Percentiles rank a stretch among this genome's conserved stretches.
phyloP scores from a whole-genome alignment of 2,113 vertebrate species.

The Rattus rattus region DNA sequence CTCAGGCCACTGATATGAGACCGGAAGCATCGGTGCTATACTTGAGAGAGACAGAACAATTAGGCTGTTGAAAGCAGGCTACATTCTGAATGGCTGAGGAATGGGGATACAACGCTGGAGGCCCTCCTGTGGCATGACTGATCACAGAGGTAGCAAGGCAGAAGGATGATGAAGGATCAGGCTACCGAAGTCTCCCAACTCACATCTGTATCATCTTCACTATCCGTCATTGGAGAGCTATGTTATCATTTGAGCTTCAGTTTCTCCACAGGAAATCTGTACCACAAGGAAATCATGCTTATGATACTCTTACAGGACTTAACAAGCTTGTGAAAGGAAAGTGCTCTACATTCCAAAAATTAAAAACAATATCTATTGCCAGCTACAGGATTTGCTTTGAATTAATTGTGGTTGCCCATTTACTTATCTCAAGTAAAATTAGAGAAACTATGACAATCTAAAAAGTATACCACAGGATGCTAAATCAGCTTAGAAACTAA shows the following conservation, averaged over 20 bases:
- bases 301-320: not conserved
- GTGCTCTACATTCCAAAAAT: too few species aligned
- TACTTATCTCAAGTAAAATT: not conserved
- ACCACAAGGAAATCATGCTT: not conserved
- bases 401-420: not conserved
- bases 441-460: slow-evolving; percentile 33
- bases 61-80: not conserved
- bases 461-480: not conserved
- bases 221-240: accelerated
- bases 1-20: not conserved
- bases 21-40: not conserved
- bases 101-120: not conserved
- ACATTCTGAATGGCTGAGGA: not conserved
- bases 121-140: not conserved
- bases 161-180: not conserved
- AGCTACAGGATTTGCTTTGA: not conserved
- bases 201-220: not conserved
- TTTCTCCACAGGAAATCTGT: not conserved
- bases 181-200: not conserved
- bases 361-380: not conserved
- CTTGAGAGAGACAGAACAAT: not conserved
- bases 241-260: not conserved
- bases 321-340: not conserved
- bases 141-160: accelerated
- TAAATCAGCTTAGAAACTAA: not conserved